Evolutionary conservation across 2,113 vertebrate genomes (phyloP), one percentile per base, ranked within the genome.

Genomic region (Corydoras maculifer): DNA sequence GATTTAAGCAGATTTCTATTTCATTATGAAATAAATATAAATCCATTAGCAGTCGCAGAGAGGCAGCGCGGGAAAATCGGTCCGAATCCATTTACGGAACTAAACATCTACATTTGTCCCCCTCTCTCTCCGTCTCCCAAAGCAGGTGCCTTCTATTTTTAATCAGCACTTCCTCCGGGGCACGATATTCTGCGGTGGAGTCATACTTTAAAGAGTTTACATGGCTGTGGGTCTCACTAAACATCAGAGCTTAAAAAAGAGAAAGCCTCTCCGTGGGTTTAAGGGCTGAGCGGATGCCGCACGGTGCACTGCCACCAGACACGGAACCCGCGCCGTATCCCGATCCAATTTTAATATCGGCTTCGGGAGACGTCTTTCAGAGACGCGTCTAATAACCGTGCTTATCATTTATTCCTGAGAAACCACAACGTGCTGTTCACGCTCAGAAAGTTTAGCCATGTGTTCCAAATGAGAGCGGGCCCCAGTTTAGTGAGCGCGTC

Each of bases 81-180:
- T 61, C 30, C 15, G 31, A 67, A 62, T 60, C 18, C 69, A 61
- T 75, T 75, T 73, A 73, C 32, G 9, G 18, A 53, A 32, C 70
- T 77, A 78, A 82, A 82, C 51, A 72, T 74, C 57, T 75, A 77
- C 73, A 75, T 73, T 75, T 70, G 63, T 67, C 62, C 30, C 54
- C 2, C 8, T 65, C 66, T 77, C 69, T 48, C 30, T 35, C 18
- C 43, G 2, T 5, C n/a, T 9, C 51, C 51, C 49, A 62, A 51
- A 50, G 15, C 57, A 74, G 43, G 18, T 65, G 13, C 13, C 32
- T 69, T 65, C 64, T 75, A 73, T 78, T 77, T 77, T 76, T 74
- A 76, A 74, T 78, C 54, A 74, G 54, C 54, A 57, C 53, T 76
- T 51, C 65, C 66, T 62, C 25, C 49, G 58, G 62, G 54, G 12